Evolutionary conservation across 2,113 vertebrate genomes (phyloP), one percentile per base, ranked within the genome.

Genomic region (Epinephelus lanceolatus): DNA sequence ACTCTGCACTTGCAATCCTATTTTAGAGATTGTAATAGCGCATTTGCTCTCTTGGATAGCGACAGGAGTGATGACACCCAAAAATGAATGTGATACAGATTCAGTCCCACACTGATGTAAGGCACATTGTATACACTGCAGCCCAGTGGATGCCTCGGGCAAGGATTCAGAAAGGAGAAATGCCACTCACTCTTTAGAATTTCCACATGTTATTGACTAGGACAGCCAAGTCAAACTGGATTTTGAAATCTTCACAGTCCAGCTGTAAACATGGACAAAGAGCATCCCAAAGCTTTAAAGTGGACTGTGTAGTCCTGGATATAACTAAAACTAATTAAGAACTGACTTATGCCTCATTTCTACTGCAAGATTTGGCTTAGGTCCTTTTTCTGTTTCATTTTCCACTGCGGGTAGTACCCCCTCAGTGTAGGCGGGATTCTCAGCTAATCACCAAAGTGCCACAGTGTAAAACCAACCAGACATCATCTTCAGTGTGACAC

Each of bases 161-260:
- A 90, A 88, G 86, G 75, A 84, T 90, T 90, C 87, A 65, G 85
- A 72, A 67, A 89, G 84, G 78, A 86, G 88, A 88, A 85, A 84
- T 55, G 88, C 89, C 88, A 80, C 82, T 78, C 82, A 76, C 75
- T 80, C 76, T 75, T 87, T 70, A 49, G 47, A 70, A 77, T 73
- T 81, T 74, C 63, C 77, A 75, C 80, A 87, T 84, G 72, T 82
- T 84, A 87, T 78, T 60, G 75, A 83, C 63, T 87, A 72, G 70
- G 80, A 80, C 70, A 71, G 78, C 57, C 40, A 80, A 86, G 84
- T 81, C 75, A n/a, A 83, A 76, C 37, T 1, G 61, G 78, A 80
- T 80, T 66, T 76, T 59, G 18, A 86, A 80, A 75, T 74, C 70
- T 67, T 59, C 7, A 18, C 6, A 37, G 59, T 78, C 61, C 2